These are phyloP conservation scores for Phrynosoma platyrhinos DNA, from an alignment of 2,113 vertebrate species.

Conservation along the genomic window DNA sequence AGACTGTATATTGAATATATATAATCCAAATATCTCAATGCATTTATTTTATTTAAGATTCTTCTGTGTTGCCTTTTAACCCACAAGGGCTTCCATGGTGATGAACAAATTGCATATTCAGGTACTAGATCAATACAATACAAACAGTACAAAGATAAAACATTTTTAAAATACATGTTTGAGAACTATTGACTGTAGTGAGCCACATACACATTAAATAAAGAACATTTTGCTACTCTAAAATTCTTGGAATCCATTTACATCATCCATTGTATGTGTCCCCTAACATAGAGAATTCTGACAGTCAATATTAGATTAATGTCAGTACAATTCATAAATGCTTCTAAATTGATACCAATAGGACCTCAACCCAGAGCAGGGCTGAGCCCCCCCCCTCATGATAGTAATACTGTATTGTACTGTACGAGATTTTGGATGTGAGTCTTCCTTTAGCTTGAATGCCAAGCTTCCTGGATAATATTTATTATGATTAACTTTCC, in stretches of 20 bases:
- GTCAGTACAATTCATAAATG: neutral
- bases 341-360: neutral
- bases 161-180: neutral
- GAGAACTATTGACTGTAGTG: neutral
- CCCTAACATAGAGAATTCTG: neutral
- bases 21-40: neutral
- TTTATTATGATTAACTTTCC: conserved; percentile 27
- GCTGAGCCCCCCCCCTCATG: neutral
- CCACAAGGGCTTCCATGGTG: too few relatives aligned
- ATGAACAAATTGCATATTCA: too few relatives aligned
- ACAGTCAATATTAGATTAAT: neutral
- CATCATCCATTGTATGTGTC: neutral
- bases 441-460: neutral
- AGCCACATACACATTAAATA: neutral
- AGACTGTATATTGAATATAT: neutral
- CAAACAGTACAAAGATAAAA: too few relatives aligned
- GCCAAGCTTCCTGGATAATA: neutral
- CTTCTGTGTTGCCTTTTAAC: too few relatives aligned
- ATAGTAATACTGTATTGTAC: neutral
- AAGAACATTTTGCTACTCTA: neutral
- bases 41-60: too few relatives aligned
- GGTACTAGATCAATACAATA: too few relatives aligned
- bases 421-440: neutral
- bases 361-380: neutral
- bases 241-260: neutral